Evolutionary conservation across 1,140 invertebrate species (phyloP).

Genomic region (Theocolax elegans): DNA sequence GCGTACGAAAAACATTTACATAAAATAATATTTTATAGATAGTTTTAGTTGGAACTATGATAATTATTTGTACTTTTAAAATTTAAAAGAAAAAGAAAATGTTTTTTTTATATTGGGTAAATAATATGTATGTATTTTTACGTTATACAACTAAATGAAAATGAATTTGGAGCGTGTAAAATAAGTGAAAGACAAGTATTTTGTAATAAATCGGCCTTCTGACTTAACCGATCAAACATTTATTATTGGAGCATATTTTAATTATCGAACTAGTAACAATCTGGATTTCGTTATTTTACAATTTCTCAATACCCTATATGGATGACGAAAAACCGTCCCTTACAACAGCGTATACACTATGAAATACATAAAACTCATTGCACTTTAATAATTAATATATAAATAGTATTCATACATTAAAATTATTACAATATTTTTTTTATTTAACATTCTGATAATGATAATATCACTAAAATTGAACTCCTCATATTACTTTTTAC

Average conservation of each 20-base stretch:
- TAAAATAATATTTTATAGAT: too few species aligned
- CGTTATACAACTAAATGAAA: too few species aligned
- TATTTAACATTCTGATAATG: slow-evolving; percentile 17
- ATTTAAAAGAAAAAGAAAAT: too few species aligned
- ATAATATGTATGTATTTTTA: too few species aligned
- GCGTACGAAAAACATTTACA: too few species aligned
- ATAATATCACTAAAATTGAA: slow-evolving; percentile 5
- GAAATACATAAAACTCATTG: slow-evolving; percentile 24
- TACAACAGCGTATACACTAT: background rate
- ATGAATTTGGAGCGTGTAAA: too few species aligned
- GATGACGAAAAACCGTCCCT: background rate
- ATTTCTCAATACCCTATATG: slow-evolving; percentile 3
- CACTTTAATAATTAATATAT: slow-evolving; percentile 6
- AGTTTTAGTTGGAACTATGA: too few species aligned
- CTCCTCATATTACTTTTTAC: background rate
- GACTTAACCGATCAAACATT: slow-evolving; percentile 6
- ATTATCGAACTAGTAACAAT: slow-evolving; percentile 33
- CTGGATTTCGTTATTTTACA: slow-evolving; percentile 20
- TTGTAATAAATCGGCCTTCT: slow-evolving; percentile 17
- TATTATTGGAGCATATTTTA: slow-evolving; percentile 22
- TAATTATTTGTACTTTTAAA: too few species aligned
- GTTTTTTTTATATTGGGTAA: too few species aligned
- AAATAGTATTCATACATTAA: background rate
- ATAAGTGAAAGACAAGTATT: background rate
- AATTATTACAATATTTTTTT: slow-evolving; percentile 13